These are phyloP conservation scores for Antheraea mylitta DNA, from an alignment of 1,140 invertebrate species.

Conservation along the genomic window DNA sequence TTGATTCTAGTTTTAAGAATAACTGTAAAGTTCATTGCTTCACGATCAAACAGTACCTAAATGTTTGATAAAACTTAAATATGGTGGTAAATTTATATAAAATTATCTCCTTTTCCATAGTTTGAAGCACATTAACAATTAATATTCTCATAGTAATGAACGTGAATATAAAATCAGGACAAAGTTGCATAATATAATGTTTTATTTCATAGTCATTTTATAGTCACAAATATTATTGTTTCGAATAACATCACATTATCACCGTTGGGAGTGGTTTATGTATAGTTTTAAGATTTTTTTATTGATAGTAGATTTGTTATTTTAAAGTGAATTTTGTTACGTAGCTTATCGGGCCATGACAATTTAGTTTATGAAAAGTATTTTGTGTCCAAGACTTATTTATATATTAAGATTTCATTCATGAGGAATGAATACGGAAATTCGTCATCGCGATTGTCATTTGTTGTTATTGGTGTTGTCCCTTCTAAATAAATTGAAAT, in stretches of 20 bases:
- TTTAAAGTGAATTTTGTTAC: slow-evolving; percentile 61
- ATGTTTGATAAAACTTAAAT: neutral
- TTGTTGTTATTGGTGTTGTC: neutral
- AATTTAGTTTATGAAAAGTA: slow-evolving; percentile 51
- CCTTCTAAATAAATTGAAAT: neutral
- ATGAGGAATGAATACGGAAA: slow-evolving; percentile 9
- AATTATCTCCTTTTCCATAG: neutral
- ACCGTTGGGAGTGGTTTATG: slow-evolving; percentile 66
- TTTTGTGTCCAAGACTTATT: slow-evolving; percentile 50
- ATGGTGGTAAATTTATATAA: neutral
- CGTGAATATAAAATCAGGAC: slow-evolving; percentile 45
- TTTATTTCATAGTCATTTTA: slow-evolving; percentile 50
- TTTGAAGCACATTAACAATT: neutral
- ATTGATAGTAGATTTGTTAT: slow-evolving; percentile 59
- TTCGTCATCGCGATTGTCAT: slow-evolving; percentile 20
- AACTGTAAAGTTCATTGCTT: slow-evolving; percentile 36
- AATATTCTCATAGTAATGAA: slow-evolving; percentile 41
- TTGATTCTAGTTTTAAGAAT: slow-evolving; percentile 60
- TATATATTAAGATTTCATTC: slow-evolving; percentile 35
- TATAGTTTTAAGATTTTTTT: slow-evolving; percentile 59
- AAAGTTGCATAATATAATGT: slow-evolving; percentile 50
- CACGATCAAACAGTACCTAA: no score
- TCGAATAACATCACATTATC: slow-evolving; percentile 47
- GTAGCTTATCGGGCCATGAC: slow-evolving; percentile 70
- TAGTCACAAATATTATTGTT: slow-evolving; percentile 56